Conservation (phyloP, 2,888 invertebrate species). For the Furcula furcula region DNA sequence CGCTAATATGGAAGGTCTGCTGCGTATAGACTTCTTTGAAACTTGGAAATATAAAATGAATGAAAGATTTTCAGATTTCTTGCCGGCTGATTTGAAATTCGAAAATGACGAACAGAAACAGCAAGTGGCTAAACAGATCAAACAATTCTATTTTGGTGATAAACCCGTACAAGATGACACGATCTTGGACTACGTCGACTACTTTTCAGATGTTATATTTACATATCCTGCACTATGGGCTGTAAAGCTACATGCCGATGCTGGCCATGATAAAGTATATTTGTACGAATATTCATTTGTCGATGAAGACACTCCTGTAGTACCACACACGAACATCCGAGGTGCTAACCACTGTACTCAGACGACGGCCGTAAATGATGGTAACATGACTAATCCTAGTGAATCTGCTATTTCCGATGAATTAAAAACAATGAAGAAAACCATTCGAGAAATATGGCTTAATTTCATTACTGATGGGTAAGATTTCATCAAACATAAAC, state of each 20-base stretch:
- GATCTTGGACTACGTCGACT: slow-evolving; percentile 38
- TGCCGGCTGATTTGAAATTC: slow-evolving; percentile 49
- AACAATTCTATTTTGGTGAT: slow-evolving; percentile 41
- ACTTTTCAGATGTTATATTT: slow-evolving; percentile 39
- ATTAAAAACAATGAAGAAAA: slow-evolving; percentile 23
- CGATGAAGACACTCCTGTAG: slow-evolving; percentile 21
- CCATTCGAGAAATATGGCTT: slow-evolving; percentile 39
- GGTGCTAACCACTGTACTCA: slow-evolving; percentile 42
- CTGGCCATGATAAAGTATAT: slow-evolving; percentile 35
- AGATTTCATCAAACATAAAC: too few relatives aligned
- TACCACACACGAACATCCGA: slow-evolving; percentile 27
- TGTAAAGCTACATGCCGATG: slow-evolving; percentile 28
- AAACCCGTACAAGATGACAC: slow-evolving; percentile 26
- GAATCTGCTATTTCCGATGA: slow-evolving; percentile 20
- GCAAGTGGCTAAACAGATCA: slow-evolving; percentile 33
- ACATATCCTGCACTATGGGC: slow-evolving; percentile 27
- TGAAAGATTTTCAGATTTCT: slow-evolving; percentile 49
- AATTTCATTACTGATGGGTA: too few relatives aligned
- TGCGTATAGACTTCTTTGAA: slow-evolving; percentile 34
- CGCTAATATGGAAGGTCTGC: slow-evolving; percentile 49
- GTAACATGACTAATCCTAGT: not conserved
- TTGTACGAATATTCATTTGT: slow-evolving; percentile 37
- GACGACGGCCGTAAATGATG: slow-evolving; percentile 26
- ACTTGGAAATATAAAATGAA: slow-evolving; percentile 45
- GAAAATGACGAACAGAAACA: slow-evolving; percentile 31